These are phyloP conservation scores for Agrotis puta DNA, from an alignment of 2,888 invertebrate genomes.

Conservation along the genomic window DNA sequence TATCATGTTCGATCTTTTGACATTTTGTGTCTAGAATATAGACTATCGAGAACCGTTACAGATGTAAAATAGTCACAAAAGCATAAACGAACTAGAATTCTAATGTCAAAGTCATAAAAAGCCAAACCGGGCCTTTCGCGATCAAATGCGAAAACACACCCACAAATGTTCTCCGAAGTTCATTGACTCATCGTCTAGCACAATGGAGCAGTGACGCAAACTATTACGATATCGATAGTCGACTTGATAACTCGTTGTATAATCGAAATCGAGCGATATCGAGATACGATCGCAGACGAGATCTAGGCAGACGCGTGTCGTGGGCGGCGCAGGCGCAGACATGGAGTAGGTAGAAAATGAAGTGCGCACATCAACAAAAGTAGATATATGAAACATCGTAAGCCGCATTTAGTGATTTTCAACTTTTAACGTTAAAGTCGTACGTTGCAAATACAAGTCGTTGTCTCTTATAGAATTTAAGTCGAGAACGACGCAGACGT, in stretches of 20 bases:
- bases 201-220: conserved; percentile 74
- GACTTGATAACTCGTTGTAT: conserved; percentile 75
- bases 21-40: neutral
- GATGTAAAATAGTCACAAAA: neutral
- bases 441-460: neutral
- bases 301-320: conserved; percentile 72
- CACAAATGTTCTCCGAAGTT: conserved; percentile 61
- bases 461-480: neutral
- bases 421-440: neutral
- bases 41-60: neutral
- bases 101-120: neutral
- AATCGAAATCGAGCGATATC: conserved; percentile 80
- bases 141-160: conserved; percentile 47
- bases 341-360: conserved; percentile 46
- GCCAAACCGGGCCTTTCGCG: neutral
- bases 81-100: no score
- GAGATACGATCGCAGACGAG: conserved; percentile 69
- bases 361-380: conserved; percentile 23
- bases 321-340: conserved; percentile 69
- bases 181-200: conserved; percentile 70
- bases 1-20: no score
- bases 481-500: neutral
- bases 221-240: conserved; percentile 74
- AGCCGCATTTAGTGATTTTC: neutral
- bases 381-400: neutral